Conservation (phyloP, 2,797 vertebrate species). For the Sebastes oblongus region DNA sequence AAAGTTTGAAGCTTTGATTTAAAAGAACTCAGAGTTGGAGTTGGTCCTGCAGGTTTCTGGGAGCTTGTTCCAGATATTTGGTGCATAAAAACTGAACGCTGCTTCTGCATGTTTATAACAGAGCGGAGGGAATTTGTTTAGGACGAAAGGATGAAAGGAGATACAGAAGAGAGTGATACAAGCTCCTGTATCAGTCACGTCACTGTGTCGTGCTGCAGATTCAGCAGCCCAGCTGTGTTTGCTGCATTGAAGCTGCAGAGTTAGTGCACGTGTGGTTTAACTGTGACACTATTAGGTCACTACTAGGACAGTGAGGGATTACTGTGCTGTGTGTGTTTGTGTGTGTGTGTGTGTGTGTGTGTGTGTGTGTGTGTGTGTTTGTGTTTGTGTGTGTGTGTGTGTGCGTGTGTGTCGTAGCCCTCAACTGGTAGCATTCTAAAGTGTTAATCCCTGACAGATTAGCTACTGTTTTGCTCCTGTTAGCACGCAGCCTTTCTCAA, state of each 20-base stretch:
- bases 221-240: constrained; percentile 34
- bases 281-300: constrained; percentile 46
- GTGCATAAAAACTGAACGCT: too few relatives aligned
- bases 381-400: background rate
- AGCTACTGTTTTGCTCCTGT: constrained; percentile 33
- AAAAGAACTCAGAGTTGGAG: too few relatives aligned
- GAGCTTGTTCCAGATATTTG: too few relatives aligned
- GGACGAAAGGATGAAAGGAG: background rate
- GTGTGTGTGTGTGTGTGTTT: constrained; percentile 13
- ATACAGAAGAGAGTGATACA: background rate
- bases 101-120: background rate
- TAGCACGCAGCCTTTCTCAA: constrained; percentile 8
- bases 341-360: background rate
- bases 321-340: constrained; percentile 9
- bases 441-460: constrained; percentile 70
- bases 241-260: constrained; percentile 32
- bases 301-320: constrained; percentile 63
- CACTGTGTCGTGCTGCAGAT: constrained; percentile 7
- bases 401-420: constrained; percentile 18
- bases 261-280: constrained; percentile 23
- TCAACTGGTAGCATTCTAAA: constrained; percentile 44
- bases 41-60: too few relatives aligned
- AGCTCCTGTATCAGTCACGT: constrained; percentile 6
- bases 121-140: background rate
- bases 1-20: too few relatives aligned